Conservation (phyloP, 2,113 vertebrate genomes). For the Natator depressus region DNA sequence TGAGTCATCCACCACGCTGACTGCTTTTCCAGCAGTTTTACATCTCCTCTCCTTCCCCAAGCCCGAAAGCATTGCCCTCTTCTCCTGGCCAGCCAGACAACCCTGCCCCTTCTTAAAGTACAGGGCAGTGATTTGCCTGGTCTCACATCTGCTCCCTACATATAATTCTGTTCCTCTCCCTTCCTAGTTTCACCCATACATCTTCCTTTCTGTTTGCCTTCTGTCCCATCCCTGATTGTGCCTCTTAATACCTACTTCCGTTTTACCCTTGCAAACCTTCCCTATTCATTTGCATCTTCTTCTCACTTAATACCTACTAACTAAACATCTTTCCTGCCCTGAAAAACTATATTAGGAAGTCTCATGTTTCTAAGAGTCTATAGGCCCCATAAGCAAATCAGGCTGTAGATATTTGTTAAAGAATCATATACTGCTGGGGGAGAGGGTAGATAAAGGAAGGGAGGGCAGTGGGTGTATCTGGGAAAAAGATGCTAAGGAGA, state of each 20-base stretch:
- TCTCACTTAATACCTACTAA: background rate
- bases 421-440: background rate
- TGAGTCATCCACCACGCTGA: too few relatives aligned
- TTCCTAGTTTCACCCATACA: background rate
- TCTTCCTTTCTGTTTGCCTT: background rate
- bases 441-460: background rate
- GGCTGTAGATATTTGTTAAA: background rate
- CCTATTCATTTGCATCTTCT: background rate
- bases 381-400: background rate
- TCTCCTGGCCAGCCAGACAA: too few relatives aligned
- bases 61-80: too few relatives aligned
- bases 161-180: background rate
- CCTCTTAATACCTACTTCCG: background rate
- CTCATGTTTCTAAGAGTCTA: background rate
- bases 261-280: background rate
- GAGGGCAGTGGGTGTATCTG: background rate
- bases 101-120: too few relatives aligned
- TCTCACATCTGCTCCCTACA: accelerated
- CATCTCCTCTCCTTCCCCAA: too few relatives aligned
- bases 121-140: background rate
- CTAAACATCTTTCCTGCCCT: background rate
- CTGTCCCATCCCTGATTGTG: background rate
- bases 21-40: too few relatives aligned
- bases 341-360: background rate
- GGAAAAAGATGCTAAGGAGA: background rate